phyloP scores from a whole-genome alignment of 2,113 vertebrate species.

The Lota lota region DNA sequence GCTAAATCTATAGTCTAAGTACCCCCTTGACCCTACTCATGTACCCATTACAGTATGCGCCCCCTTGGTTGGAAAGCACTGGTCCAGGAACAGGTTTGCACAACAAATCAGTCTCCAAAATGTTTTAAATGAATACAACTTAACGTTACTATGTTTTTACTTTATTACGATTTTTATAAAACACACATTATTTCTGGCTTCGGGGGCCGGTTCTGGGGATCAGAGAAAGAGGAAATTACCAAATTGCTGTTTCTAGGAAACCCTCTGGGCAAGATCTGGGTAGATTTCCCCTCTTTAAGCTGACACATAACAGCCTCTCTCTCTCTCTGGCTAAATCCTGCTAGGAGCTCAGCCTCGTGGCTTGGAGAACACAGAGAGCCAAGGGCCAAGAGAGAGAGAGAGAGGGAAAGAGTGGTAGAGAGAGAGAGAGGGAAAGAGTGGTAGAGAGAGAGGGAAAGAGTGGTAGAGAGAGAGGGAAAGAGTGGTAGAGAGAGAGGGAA shows the following conservation, averaged over 20 bases:
- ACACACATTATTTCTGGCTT: no score
- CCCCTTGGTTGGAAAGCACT: no score
- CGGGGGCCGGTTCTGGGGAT: slow-evolving; percentile 12
- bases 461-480: slow-evolving; percentile 31
- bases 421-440: slow-evolving; percentile 1
- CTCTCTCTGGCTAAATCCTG: slow-evolving; percentile 59
- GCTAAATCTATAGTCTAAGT: no score
- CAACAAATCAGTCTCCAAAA: no score
- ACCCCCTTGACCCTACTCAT: no score
- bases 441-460: slow-evolving; percentile 5
- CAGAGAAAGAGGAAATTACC: slow-evolving; percentile 52
- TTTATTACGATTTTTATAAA: no score
- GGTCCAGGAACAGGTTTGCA: no score
- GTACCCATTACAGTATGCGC: no score
- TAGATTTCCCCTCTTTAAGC: slow-evolving; percentile 70
- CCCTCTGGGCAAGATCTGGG: slow-evolving; percentile 57
- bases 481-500: neutral
- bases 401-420: no score
- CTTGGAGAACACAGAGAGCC: slow-evolving; percentile 55
- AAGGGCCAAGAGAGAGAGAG: slow-evolving; percentile 37
- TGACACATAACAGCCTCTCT: slow-evolving; percentile 68
- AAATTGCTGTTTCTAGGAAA: slow-evolving; percentile 79
- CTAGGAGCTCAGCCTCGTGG: slow-evolving; percentile 72
- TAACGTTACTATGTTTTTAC: no score
- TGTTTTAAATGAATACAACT: no score